These are phyloP conservation scores for Meda fulgida DNA, from an alignment of 2,797 vertebrate species.

Conservation along the genomic window DNA sequence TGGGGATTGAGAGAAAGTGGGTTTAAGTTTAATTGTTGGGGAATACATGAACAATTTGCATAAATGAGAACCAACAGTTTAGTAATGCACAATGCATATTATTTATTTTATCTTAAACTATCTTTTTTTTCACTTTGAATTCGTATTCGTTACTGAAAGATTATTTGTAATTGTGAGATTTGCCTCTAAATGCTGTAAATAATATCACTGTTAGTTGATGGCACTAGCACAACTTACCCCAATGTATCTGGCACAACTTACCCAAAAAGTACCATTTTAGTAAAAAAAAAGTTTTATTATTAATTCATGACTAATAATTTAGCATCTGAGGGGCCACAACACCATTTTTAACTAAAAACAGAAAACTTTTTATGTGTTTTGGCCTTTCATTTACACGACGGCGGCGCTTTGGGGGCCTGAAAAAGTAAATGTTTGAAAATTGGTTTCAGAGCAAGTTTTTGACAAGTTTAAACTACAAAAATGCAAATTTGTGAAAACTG, in stretches of 20 bases:
- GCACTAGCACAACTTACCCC: not conserved
- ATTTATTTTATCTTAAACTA: not conserved
- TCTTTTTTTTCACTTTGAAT: not conserved
- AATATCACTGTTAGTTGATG: not conserved
- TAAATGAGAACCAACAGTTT: not conserved
- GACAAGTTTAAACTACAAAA: not conserved
- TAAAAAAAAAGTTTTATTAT: not conserved
- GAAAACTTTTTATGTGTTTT: not conserved
- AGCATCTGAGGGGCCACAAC: not conserved
- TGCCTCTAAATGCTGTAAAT: not conserved
- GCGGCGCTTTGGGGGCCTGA: not conserved
- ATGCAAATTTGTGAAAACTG: too few species aligned
- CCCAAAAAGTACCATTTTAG: not conserved
- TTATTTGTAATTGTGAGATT: not conserved
- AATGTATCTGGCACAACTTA: too few species aligned
- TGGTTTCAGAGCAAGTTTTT: not conserved
- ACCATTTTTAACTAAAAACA: not conserved
- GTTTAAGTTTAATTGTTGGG: not conserved
- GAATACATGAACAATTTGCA: not conserved
- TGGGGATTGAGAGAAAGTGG: not conserved
- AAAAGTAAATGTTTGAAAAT: not conserved
- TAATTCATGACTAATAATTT: not conserved
- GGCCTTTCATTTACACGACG: not conserved
- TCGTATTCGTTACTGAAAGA: not conserved
- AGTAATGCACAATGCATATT: not conserved